phyloP scores from a whole-genome alignment of 2,113 vertebrate genomes.

The Mellivora capensis region DNA sequence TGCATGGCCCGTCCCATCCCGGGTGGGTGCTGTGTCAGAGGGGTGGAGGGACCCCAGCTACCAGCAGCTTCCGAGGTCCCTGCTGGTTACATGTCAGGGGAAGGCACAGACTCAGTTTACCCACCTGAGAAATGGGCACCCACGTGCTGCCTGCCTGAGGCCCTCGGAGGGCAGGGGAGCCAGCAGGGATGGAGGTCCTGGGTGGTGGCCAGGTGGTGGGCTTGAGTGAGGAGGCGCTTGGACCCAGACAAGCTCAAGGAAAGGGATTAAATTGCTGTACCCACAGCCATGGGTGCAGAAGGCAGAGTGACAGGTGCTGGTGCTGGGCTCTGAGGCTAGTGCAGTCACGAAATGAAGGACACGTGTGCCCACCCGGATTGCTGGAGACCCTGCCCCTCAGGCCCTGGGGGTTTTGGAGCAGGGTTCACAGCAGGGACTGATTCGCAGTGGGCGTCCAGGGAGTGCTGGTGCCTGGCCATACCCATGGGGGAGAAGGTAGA shows the following conservation, averaged over 20 bases:
- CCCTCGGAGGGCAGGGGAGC: not conserved
- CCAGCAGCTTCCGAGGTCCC: not conserved
- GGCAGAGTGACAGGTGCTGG: not conserved
- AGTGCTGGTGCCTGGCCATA: not conserved
- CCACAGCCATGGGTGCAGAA: not conserved
- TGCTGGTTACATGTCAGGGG: not conserved
- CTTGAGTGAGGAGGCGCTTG: not conserved
- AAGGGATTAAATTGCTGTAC: not conserved
- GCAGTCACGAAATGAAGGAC: rapidly evolving
- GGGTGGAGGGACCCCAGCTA: not conserved
- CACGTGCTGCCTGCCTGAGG: not conserved
- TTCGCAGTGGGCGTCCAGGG: not conserved
- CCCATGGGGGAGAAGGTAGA: not conserved
- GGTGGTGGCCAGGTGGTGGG: not conserved
- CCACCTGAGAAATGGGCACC: not conserved
- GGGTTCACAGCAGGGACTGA: not conserved
- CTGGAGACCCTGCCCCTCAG: not conserved
- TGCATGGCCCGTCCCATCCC: too few species aligned
- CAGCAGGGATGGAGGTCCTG: not conserved
- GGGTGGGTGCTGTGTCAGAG: too few species aligned
- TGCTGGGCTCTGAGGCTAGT: not conserved
- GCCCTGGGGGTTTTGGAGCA: not conserved
- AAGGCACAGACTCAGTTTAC: not conserved
- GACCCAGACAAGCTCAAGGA: not conserved
- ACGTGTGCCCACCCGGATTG: not conserved